Evolutionary conservation across 2,888 invertebrate genomes (phyloP).

Genomic region (Petrophora chlorosata): DNA sequence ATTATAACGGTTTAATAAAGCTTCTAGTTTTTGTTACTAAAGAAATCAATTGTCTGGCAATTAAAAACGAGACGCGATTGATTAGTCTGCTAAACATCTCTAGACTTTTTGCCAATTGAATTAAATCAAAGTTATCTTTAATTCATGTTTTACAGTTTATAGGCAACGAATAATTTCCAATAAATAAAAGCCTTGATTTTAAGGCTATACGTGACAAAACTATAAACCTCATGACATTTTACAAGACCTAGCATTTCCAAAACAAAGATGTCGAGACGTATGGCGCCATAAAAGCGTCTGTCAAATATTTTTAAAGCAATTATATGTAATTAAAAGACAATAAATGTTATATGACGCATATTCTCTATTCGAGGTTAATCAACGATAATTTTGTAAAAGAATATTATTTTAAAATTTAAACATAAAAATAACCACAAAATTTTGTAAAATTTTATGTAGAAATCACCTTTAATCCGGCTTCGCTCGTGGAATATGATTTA

Average conservation of each 20-base stretch:
- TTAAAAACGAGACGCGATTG: too few relatives aligned
- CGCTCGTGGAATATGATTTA: too few relatives aligned
- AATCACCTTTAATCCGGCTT: too few relatives aligned
- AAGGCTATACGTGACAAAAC: slow-evolving; percentile 14
- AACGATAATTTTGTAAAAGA: slow-evolving; percentile 2
- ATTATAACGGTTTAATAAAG: too few relatives aligned
- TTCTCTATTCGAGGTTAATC: slow-evolving; percentile 15
- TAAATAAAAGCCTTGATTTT: slow-evolving; percentile 21
- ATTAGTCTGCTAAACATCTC: too few relatives aligned
- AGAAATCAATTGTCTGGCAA: too few relatives aligned
- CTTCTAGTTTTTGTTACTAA: too few relatives aligned
- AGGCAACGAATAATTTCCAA: slow-evolving; percentile 1
- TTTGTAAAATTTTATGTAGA: too few relatives aligned
- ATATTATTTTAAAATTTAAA: not conserved
- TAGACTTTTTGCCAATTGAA: too few relatives aligned
- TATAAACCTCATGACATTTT: slow-evolving; percentile 23
- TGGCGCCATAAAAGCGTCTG: slow-evolving; percentile 11
- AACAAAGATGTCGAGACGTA: slow-evolving; percentile 11
- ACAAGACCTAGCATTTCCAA: slow-evolving; percentile 14
- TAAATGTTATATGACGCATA: slow-evolving; percentile 18
- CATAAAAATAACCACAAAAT: not conserved
- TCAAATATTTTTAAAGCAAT: slow-evolving; percentile 19
- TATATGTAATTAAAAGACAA: slow-evolving; percentile 19
- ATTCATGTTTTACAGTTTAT: slow-evolving; percentile 7
- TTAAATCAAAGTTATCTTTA: too few relatives aligned